Conservation (phyloP, 2,797 vertebrate genomes). For the Halcyon badia region DNA sequence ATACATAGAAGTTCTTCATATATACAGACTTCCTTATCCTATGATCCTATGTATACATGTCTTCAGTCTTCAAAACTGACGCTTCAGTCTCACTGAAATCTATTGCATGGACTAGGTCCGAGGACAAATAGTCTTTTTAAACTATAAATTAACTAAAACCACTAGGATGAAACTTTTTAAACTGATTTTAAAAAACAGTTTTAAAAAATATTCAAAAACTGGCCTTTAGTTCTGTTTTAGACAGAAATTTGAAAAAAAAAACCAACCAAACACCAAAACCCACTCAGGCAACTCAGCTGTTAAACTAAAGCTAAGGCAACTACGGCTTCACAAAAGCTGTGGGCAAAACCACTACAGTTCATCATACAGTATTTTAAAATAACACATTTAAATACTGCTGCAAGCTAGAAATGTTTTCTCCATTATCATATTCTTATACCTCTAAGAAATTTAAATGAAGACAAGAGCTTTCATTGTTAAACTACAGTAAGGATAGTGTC, state of each 20-base stretch:
- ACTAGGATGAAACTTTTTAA: not conserved
- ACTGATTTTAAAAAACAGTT: not conserved
- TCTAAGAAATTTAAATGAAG: constrained; percentile 38
- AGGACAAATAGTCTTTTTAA: not conserved
- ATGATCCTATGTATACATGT: not conserved
- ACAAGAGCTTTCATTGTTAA: constrained; percentile 16
- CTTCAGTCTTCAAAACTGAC: not conserved
- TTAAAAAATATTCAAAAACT: not conserved
- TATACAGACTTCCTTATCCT: not conserved
- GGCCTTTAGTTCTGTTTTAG: not conserved
- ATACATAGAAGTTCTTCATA: not conserved
- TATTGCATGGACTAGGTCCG: not conserved
- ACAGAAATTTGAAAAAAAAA: not conserved
- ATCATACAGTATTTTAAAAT: constrained; percentile 46
- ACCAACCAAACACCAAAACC: not conserved
- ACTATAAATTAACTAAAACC: not conserved
- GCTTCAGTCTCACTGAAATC: not conserved
- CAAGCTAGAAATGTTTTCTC: constrained; percentile 27
- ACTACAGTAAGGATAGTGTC: not conserved
- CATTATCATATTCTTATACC: not conserved
- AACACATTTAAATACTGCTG: constrained; percentile 44
- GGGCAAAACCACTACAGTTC: constrained; percentile 6
- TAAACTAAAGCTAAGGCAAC: not conserved
- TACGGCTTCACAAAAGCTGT: constrained; percentile 16
- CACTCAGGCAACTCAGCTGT: not conserved